These are phyloP conservation scores for Karalla daura DNA, from an alignment of 2,797 vertebrate species.

Conservation along the genomic window DNA sequence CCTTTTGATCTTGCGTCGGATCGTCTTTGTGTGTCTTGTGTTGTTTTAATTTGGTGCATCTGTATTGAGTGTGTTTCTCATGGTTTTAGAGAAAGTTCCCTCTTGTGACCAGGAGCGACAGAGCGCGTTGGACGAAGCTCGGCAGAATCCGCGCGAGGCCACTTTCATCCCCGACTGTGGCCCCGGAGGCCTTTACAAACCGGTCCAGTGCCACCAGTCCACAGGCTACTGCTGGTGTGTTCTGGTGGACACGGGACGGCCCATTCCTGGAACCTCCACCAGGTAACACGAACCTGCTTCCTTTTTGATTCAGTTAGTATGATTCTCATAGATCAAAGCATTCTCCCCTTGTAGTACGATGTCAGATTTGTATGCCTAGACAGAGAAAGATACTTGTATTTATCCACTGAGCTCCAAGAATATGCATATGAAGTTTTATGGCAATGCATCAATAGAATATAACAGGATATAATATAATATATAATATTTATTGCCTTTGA, in stretches of 20 bases:
- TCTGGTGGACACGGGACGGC: conserved; percentile 94
- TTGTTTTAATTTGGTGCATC: conserved; percentile 12
- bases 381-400: too few relatives aligned
- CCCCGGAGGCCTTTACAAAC: conserved; percentile 91
- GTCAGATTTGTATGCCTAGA: too few relatives aligned
- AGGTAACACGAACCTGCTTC: conserved; percentile 78
- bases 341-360: neutral
- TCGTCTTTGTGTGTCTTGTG: conserved; percentile 2
- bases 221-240: conserved; percentile 99
- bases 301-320: neutral
- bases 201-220: conserved; percentile 98
- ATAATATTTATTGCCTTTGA: too few relatives aligned
- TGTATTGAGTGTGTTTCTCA: conserved; percentile 77
- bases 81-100: conserved; percentile 93
- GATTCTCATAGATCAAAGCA: neutral
- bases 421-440: too few relatives aligned
- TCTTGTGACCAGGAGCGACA: conserved; percentile 98
- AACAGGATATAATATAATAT: too few relatives aligned
- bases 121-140: conserved; percentile 92
- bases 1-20: neutral
- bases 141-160: conserved; percentile 89
- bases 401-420: too few relatives aligned
- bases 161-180: conserved; percentile 96
- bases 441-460: too few relatives aligned
- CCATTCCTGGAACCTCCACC: conserved; percentile 95